Evolutionary conservation across 2,888 invertebrate genomes (phyloP).

Genomic region (Drosophila putrida): DNA sequence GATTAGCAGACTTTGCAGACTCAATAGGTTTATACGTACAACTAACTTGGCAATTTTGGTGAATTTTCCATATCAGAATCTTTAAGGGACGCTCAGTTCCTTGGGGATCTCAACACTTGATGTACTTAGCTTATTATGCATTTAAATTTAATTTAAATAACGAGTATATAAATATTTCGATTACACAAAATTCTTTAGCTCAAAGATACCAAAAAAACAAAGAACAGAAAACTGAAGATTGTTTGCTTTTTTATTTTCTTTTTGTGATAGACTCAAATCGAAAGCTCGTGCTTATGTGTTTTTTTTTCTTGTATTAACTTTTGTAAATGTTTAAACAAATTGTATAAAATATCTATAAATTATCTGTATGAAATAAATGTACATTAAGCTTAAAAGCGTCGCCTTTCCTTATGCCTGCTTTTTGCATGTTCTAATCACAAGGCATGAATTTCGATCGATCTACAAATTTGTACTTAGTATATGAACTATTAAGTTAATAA

Average conservation of each 20-base stretch:
- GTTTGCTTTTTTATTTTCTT: constrained; percentile 48
- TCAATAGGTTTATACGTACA: constrained; percentile 29
- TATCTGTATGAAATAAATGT: constrained; percentile 70
- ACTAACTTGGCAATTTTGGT: constrained; percentile 30
- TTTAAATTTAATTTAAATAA: constrained; percentile 36
- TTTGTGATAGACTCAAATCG: constrained; percentile 69
- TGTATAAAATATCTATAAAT: constrained; percentile 68
- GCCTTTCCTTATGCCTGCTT: constrained; percentile 44
- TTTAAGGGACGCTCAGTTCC: constrained; percentile 11
- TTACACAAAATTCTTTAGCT: constrained; percentile 57
- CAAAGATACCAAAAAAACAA: constrained; percentile 65
- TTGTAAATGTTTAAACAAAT: constrained; percentile 75
- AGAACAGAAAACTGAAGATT: constrained; percentile 17
- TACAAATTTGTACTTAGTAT: constrained; percentile 5
- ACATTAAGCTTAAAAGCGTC: constrained; percentile 68
- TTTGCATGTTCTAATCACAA: constrained; percentile 53
- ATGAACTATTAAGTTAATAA: constrained; percentile 43
- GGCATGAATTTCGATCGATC: constrained; percentile 38
- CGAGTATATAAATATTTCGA: constrained; percentile 33
- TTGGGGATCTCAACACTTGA: constrained; percentile 11
- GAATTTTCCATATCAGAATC: constrained; percentile 22
- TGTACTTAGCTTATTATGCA: constrained; percentile 55
- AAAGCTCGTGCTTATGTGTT: constrained; percentile 60
- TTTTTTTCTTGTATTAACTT: constrained; percentile 41
- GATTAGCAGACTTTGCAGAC: constrained; percentile 25